Percentiles rank a stretch among this genome's conserved stretches.
These are phyloP conservation scores for Micromussa lordhowensis DNA, from an alignment of 92 coral and sea anemone species.

Conservation along the genomic window DNA sequence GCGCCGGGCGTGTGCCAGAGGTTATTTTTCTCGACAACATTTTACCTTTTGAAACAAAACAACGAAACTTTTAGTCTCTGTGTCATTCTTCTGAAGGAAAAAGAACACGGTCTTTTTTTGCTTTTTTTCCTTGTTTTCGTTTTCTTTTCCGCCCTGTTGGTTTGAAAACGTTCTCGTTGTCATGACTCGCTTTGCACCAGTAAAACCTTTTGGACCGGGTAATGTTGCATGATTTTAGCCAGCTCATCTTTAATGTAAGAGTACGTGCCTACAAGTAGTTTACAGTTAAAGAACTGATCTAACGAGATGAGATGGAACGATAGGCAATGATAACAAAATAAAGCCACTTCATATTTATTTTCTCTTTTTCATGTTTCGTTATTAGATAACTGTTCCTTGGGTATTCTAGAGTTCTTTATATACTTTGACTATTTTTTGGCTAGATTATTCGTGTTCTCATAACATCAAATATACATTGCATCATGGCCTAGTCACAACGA, in stretches of 20 bases:
- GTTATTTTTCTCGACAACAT: neutral
- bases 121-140: neutral
- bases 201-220: neutral
- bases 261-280: conserved; percentile 16
- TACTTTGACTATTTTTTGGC: neutral
- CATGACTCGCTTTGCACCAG: neutral
- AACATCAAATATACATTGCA: neutral
- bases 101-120: neutral
- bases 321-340: neutral
- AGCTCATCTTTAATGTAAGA: neutral
- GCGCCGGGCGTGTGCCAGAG: conserved; percentile 11
- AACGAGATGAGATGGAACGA: neutral
- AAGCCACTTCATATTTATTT: neutral
- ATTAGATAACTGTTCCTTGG: neutral
- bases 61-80: neutral
- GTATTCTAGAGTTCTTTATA: neutral
- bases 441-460: too few species aligned
- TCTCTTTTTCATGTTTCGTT: neutral
- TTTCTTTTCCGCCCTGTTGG: neutral
- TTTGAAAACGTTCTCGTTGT: neutral
- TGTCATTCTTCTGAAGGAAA: neutral
- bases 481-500: neutral
- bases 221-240: neutral
- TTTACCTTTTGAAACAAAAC: neutral
- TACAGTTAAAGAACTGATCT: neutral